These are phyloP conservation scores for Drosophila nr. fundita DNA, from an alignment of 2,888 invertebrate genomes.

Conservation along the genomic window DNA sequence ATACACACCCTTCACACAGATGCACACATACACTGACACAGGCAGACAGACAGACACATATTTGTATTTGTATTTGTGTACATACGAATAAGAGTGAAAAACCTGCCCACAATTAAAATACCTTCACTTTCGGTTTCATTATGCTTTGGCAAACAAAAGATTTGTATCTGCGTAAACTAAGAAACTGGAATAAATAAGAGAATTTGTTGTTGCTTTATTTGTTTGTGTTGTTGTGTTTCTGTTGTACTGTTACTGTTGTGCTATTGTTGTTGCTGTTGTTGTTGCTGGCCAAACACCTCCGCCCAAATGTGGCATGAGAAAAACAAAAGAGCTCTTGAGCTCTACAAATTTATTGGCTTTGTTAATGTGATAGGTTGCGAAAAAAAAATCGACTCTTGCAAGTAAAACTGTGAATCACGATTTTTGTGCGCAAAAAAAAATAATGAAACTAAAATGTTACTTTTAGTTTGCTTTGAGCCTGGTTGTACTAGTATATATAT, in stretches of 20 bases:
- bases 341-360: constrained; percentile 62
- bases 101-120: constrained; percentile 70
- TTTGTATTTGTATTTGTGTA: constrained; percentile 5
- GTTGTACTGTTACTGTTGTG: background rate
- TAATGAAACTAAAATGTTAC: constrained; percentile 34
- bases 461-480: constrained; percentile 15
- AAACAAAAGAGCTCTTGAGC: constrained; percentile 58
- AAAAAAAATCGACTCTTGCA: constrained; percentile 23
- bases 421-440: constrained; percentile 63
- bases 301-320: constrained; percentile 63
- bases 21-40: background rate
- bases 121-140: constrained; percentile 72
- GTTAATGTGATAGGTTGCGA: constrained; percentile 56
- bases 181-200: constrained; percentile 64
- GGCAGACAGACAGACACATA: background rate
- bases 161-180: constrained; percentile 59
- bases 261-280: constrained; percentile 1
- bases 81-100: constrained; percentile 43
- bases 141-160: constrained; percentile 63
- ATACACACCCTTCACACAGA: constrained; percentile 10
- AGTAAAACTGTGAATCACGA: constrained; percentile 68
- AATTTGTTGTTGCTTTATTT: constrained; percentile 59
- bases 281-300: constrained; percentile 59
- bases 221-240: constrained; percentile 14
- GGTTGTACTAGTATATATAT: background rate